A percentile compares a stretch with the other conserved stretches of the same genome.
Conservation (phyloP, 2,888 invertebrate species). For the Troglohyphantes excavatus region DNA sequence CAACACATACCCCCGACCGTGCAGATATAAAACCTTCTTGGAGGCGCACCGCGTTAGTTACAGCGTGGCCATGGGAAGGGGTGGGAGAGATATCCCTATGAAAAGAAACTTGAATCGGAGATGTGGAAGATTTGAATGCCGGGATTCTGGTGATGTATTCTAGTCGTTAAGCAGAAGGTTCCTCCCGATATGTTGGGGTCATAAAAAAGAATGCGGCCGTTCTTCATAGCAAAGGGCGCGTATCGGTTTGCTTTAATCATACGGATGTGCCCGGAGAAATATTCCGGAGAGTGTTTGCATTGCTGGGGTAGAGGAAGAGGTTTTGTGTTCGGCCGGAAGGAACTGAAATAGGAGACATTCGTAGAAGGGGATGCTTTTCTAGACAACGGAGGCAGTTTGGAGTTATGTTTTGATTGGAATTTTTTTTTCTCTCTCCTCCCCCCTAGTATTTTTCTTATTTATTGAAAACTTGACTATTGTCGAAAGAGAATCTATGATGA, state of each 20-base stretch:
- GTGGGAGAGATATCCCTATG: constrained; percentile 55
- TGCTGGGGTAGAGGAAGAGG: not conserved
- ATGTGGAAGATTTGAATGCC: constrained; percentile 78
- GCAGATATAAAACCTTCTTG: constrained; percentile 66
- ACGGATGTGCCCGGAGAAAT: constrained; percentile 39
- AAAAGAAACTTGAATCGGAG: constrained; percentile 77
- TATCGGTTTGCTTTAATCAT: constrained; percentile 61
- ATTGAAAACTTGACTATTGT: not conserved
- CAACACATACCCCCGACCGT: constrained; percentile 66
- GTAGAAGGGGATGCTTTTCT: not conserved
- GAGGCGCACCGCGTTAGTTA: constrained; percentile 69
- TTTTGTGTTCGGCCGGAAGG: not conserved
- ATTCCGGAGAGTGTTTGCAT: constrained; percentile 2
- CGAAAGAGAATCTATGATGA: not conserved
- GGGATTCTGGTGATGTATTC: constrained; percentile 76
- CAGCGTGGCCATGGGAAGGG: constrained; percentile 56
- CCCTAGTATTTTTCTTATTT: not conserved
- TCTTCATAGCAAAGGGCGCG: constrained; percentile 69
- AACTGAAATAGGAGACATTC: constrained; percentile 15
- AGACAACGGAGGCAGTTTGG: not conserved
- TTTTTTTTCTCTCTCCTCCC: not conserved
- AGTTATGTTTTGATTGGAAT: constrained; percentile 4
- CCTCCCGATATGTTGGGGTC: constrained; percentile 69
- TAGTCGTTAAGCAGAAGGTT: constrained; percentile 69
- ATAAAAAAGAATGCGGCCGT: constrained; percentile 77